These are phyloP conservation scores for Suncus etruscus DNA, from an alignment of 2,113 vertebrate species.

Conservation along the genomic window DNA sequence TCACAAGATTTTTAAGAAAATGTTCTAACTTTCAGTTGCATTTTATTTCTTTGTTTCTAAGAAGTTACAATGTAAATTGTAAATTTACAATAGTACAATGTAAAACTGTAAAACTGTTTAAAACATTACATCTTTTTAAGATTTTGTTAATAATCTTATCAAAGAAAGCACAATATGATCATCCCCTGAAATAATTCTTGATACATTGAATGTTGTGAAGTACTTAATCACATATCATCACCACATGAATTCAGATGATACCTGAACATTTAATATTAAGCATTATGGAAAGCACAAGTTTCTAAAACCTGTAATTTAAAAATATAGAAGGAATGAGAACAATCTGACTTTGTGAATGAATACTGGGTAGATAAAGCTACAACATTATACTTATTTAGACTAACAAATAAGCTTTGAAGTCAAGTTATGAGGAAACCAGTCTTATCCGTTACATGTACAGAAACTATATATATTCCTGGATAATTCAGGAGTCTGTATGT, in stretches of 20 bases:
- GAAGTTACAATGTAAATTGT: conserved; percentile 65
- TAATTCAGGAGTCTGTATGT: conserved; percentile 58
- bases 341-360: conserved; percentile 73
- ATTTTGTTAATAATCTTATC: conserved; percentile 40
- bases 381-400: conserved; percentile 72
- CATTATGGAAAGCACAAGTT: conserved; percentile 25
- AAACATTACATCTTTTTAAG: conserved; percentile 68
- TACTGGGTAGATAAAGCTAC: conserved; percentile 67
- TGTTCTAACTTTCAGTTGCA: conserved; percentile 35
- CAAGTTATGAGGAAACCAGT: conserved; percentile 69
- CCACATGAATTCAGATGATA: conserved; percentile 72
- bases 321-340: conserved; percentile 75
- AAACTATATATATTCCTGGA: conserved; percentile 65
- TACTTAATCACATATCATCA: conserved; percentile 62
- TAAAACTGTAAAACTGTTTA: conserved; percentile 54
- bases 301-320: conserved; percentile 71
- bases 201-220: conserved; percentile 68
- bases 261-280: conserved; percentile 71
- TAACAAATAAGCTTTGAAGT: conserved; percentile 73
- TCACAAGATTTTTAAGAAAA: conserved; percentile 67
- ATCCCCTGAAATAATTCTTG: conserved; percentile 71
- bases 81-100: too few relatives aligned
- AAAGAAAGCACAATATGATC: conserved; percentile 73
- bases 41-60: conserved; percentile 62
- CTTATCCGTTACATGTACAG: conserved; percentile 62